These are phyloP conservation scores for Phalanger gymnotis DNA, from an alignment of 2,797 vertebrate species.

Conservation along the genomic window DNA sequence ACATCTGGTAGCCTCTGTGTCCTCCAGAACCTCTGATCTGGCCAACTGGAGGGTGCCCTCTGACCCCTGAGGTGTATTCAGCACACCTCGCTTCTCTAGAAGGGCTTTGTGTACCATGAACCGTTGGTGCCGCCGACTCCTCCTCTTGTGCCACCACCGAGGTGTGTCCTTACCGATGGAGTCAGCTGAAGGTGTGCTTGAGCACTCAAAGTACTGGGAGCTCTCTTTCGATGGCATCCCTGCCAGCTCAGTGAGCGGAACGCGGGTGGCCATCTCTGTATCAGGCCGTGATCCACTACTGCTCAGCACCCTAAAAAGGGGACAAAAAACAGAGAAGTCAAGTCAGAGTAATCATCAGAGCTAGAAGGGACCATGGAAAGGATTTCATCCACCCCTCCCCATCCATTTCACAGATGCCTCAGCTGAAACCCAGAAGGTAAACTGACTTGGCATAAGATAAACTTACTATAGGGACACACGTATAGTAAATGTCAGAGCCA, in stretches of 20 bases:
- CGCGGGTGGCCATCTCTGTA: not conserved
- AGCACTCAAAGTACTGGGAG: slow-evolving; percentile 29
- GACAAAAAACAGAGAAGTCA: not conserved
- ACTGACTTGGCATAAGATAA: not conserved
- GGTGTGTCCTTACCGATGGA: not conserved
- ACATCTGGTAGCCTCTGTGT: fast-evolving
- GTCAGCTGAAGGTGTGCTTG: not conserved
- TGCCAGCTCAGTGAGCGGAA: not conserved
- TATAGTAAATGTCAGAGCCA: not conserved
- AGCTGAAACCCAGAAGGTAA: not conserved
- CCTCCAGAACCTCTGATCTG: fast-evolving
- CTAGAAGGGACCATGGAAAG: not conserved
- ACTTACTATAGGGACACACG: not conserved
- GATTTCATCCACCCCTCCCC: not conserved
- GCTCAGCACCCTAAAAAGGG: slow-evolving; percentile 64
- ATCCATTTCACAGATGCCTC: not conserved
- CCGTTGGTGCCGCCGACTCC: slow-evolving; percentile 83
- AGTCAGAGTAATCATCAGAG: not conserved
- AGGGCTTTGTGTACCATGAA: slow-evolving; percentile 80
- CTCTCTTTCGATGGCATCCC: slow-evolving; percentile 44
- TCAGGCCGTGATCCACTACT: not conserved
- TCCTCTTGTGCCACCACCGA: slow-evolving; percentile 77
- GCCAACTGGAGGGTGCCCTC: fast-evolving
- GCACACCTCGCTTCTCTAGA: slow-evolving; percentile 79
- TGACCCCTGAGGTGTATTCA: fast-evolving